Base-by-base conservation (phyloP, 1,140 invertebrate species). In the Glossosoma conforme region DNA sequence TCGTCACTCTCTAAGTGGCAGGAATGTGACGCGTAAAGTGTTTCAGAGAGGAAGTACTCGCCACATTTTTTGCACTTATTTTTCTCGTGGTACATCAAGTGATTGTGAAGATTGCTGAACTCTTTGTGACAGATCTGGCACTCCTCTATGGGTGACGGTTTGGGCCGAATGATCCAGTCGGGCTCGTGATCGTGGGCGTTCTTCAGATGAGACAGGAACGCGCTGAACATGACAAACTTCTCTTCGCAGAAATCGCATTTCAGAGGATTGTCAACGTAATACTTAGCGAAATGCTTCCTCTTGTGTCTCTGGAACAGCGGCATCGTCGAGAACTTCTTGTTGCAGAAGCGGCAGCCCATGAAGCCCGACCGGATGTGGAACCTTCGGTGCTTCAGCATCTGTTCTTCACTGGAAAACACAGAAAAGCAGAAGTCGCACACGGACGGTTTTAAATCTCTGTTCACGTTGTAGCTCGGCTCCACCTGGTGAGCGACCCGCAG, bases 351-450 rank as follows among this genome's bases (percentile, higher is more conserved):
- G 49, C 72, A 75, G 9, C 71, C 69, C 32, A 65, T 71, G 43
- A 63, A 69, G 3, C 66, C 65, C 0, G 66, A 67, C 2, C 69
- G 62, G 11, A 52, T 19, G 35, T 75, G 71, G 30, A 68, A 69
- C n/a, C 68, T 58, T 42, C 68, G 69, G 50, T 75, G 72, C 1
- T 52, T 61, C n/a, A 46, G 59, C 33, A 75, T 56, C 1, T 67
- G 64, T 22, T 69, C 62, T 35, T 70, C 66, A 40, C 68, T 72
- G 49, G 71, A 65, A 25, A 73, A 74, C 2, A 69, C 67, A 52
- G 60, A 64, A 45, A 75, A 74, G 46, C 72, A 75, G 52, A 69
- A 75, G 58, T 75, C 72, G 46, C 72, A 74, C 1, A 71, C 64
- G 2, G 37, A 33, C 1, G 38, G 22, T 17, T 21, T 18, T 4